A percentile compares a stretch with the other conserved stretches of the same genome.
These are phyloP conservation scores for Strigamia maritima DNA, from an alignment of 2,888 invertebrate genomes.

Conservation along the genomic window DNA sequence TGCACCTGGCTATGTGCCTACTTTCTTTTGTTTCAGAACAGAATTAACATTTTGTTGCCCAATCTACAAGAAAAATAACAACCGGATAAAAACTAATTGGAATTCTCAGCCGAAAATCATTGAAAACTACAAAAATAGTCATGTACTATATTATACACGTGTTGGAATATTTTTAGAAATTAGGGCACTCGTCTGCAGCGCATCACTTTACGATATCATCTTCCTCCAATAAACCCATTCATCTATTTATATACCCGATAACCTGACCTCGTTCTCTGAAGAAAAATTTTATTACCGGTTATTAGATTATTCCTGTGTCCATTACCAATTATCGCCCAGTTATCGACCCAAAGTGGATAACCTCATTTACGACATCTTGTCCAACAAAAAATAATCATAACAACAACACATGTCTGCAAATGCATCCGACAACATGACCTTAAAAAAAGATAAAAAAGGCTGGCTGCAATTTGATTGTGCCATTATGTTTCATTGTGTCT, in stretches of 20 bases:
- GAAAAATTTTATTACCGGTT: not conserved
- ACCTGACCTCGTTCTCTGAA: not conserved
- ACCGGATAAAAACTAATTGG: too few species aligned
- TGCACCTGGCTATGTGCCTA: too few species aligned
- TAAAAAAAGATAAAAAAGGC: not conserved
- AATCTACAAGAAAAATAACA: too few species aligned
- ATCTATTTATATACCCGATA: not conserved
- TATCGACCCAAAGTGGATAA: not conserved
- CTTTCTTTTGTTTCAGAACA: too few species aligned
- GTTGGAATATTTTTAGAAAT: too few species aligned
- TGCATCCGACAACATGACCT: not conserved
- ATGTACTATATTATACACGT: too few species aligned
- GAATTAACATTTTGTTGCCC: too few species aligned
- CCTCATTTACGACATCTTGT: not conserved
- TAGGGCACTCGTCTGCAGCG: too few species aligned
- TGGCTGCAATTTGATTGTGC: not conserved
- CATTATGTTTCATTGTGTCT: constrained; percentile 13
- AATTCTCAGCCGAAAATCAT: too few species aligned
- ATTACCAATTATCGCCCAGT: not conserved
- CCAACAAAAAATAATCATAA: not conserved
- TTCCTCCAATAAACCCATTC: not conserved
- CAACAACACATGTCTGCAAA: not conserved
- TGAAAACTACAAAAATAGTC: too few species aligned
- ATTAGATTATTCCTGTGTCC: constrained; percentile 12
- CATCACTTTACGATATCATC: not conserved